Base-by-base conservation (phyloP, 1,140 invertebrate species). In the Armadillidium nasatum region DNA sequence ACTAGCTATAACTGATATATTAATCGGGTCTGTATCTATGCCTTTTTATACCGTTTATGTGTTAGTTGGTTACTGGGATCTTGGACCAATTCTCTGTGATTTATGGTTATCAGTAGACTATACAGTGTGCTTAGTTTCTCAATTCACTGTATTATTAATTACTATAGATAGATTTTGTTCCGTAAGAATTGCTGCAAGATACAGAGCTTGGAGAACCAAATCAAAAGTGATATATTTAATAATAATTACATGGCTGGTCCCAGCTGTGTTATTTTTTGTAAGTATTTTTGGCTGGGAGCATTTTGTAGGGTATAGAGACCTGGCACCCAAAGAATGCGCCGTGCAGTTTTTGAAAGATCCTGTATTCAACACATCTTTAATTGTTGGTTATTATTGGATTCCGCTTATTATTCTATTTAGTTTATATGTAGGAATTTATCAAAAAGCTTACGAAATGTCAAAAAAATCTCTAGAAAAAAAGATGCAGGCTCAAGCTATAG, bases 61-160 rank as follows among this genome's bases (percentile, higher is more conserved):
- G 66, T 86, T 99, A 73, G 94, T 93, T 88, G 94, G 95, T 22
- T 93, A 95, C 83, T 99, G 98, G 98, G 93, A 97, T 83, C 88
- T 99, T 71, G 97, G 97, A 19, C 92, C 94, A 11, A 89, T 99
- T 74, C 87, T 99, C 0, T 99, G 98, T 85, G 97, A 99, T 86
- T 87, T 99, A 45, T 99, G 98, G 98, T 88, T 99, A 0, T 97
- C 97, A 0, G 93, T 99, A 21, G 98, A 99, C 86, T 99, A 99
- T 86, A 99, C 97, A 7, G 97, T 99, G 0, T 99, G 98, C 84
- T 87, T 99, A 22, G 96, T 98, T 6, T 99, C 97, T 2, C 98
- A 99, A 85, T 99, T 99, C 85, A 99, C 98, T 0, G 98, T 99
- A 2, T 89, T 99, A 43, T 88, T 98, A 70, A 99, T 99, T 81